phyloP scores from a whole-genome alignment of 2,888 invertebrate species.

The Hyles lineata region DNA sequence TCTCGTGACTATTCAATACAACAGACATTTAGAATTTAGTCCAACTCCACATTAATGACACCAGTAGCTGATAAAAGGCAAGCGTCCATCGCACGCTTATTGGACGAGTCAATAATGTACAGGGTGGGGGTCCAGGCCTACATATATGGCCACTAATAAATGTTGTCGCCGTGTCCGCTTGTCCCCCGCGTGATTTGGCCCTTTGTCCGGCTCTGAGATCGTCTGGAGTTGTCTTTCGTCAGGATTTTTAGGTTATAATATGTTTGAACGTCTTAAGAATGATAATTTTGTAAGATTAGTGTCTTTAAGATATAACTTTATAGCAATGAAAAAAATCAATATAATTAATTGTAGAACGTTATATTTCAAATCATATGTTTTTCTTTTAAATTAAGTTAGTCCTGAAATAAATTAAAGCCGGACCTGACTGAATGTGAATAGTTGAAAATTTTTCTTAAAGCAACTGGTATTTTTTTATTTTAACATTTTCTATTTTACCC shows the following conservation, averaged over 20 bases:
- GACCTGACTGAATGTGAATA: no score
- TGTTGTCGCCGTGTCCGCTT: slow-evolving; percentile 73
- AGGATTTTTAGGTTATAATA: slow-evolving; percentile 26
- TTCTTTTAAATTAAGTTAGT: no score
- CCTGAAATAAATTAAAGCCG: no score
- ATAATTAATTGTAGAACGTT: no score
- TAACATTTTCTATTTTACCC: no score
- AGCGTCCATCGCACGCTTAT: slow-evolving; percentile 76
- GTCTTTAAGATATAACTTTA: no score
- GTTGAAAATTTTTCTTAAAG: no score
- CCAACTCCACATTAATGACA: slow-evolving; percentile 50
- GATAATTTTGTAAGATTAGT: background rate
- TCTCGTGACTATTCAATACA: background rate
- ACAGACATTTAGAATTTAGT: slow-evolving; percentile 29
- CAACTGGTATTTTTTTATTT: no score
- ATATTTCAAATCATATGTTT: no score
- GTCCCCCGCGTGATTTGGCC: slow-evolving; percentile 57
- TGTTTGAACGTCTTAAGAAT: background rate
- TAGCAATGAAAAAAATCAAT: no score
- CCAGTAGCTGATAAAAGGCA: slow-evolving; percentile 68
- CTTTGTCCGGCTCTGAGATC: slow-evolving; percentile 39
- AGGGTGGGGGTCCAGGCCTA: slow-evolving; percentile 52
- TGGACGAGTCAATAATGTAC: slow-evolving; percentile 84
- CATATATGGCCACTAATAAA: slow-evolving; percentile 65
- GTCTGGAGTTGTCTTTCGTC: slow-evolving; percentile 30